Evolutionary conservation across 2,888 invertebrate genomes (phyloP).

Genomic region (Cabera pusaria): DNA sequence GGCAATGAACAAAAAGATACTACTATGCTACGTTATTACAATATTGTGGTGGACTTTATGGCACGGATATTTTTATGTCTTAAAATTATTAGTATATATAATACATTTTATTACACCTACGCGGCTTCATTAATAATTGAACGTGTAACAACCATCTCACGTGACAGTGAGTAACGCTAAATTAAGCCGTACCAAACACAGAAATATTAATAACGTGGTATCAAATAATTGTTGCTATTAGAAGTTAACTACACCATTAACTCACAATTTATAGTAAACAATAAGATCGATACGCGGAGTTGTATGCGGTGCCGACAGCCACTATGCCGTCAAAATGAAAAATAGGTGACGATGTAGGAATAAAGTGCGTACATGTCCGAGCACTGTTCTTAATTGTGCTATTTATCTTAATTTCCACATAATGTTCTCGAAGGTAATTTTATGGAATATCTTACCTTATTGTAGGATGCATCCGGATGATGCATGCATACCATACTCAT

Average conservation of each 20-base stretch:
- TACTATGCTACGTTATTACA: too few relatives aligned
- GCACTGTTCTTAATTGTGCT: slow-evolving; percentile 56
- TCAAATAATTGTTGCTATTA: slow-evolving; percentile 50
- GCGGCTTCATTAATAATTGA: too few relatives aligned
- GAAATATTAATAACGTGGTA: too few relatives aligned
- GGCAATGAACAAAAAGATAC: slow-evolving; percentile 24
- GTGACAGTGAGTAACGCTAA: slow-evolving; percentile 50
- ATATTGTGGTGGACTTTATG: too few relatives aligned
- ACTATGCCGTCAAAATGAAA: slow-evolving; percentile 51
- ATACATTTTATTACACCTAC: too few relatives aligned
- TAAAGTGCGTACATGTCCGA: slow-evolving; percentile 60
- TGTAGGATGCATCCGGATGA: slow-evolving; percentile 9
- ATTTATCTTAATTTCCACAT: slow-evolving; percentile 51
- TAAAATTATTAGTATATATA: too few relatives aligned
- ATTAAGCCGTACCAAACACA: slow-evolving; percentile 55
- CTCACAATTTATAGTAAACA: slow-evolving; percentile 52
- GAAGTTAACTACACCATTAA: slow-evolving; percentile 52
- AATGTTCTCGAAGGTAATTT: slow-evolving; percentile 16
- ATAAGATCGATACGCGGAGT: slow-evolving; percentile 50
- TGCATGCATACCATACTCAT: not conserved
- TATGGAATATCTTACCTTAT: slow-evolving; percentile 8
- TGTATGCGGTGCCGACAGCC: slow-evolving; percentile 41
- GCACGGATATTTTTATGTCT: too few relatives aligned
- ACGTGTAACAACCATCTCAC: too few relatives aligned
- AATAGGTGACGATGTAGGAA: slow-evolving; percentile 57